Conservation (phyloP, 1,140 invertebrate genomes). For the Aphis gossypii region DNA sequence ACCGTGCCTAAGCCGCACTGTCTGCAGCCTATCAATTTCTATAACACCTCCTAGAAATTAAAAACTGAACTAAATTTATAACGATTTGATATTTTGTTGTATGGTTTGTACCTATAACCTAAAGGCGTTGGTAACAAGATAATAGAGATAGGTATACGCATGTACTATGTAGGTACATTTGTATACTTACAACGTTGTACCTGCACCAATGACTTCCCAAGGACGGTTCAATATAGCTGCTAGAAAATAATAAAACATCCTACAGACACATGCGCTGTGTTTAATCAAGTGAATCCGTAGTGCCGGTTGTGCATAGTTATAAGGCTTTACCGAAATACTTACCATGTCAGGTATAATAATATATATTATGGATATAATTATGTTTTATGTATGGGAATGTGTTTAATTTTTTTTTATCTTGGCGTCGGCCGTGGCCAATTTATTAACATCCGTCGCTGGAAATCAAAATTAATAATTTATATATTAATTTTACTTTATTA, state of each 20-base stretch:
- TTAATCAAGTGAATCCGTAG: conserved; percentile 42
- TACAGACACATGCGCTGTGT: not conserved
- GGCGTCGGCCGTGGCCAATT: not conserved
- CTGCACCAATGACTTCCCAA: conserved; percentile 24
- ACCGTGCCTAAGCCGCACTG: not conserved
- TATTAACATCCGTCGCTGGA: not conserved
- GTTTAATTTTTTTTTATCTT: not conserved
- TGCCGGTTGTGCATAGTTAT: conserved; percentile 11
- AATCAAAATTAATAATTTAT: not conserved
- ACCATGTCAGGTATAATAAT: conserved; percentile 2
- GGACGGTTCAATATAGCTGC: not conserved
- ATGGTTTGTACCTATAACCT: not conserved
- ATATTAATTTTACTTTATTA: not conserved
- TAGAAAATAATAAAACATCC: conserved; percentile 14
- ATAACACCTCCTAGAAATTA: not conserved
- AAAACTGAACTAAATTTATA: not conserved
- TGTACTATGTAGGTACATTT: not conserved
- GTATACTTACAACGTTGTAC: not conserved
- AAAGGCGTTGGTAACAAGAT: not conserved
- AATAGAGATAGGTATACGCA: not conserved
- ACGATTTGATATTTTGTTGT: not conserved
- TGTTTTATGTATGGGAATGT: conserved; percentile 19
- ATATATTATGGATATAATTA: conserved; percentile 24
- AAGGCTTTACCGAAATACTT: not conserved
- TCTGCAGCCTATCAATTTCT: not conserved